Evolutionary conservation across 2,797 vertebrate genomes (phyloP).

Genomic region (Zalophus californianus): DNA sequence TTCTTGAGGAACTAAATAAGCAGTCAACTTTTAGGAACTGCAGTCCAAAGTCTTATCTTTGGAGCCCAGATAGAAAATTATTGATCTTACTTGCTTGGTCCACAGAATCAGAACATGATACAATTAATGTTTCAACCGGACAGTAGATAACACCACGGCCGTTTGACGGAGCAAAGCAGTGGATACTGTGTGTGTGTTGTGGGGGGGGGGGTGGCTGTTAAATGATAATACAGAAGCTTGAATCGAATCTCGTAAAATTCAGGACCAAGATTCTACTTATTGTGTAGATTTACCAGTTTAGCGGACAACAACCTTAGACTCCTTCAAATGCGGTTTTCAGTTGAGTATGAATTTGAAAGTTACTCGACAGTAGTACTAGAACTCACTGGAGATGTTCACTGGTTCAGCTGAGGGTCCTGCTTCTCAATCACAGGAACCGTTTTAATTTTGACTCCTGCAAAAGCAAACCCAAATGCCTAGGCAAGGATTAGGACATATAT

Average conservation of each 20-base stretch:
- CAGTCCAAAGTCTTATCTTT: background rate
- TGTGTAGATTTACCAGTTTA: rapidly evolving
- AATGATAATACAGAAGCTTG: background rate
- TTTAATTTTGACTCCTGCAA: background rate
- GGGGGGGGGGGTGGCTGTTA: rapidly evolving
- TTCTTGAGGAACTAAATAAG: background rate
- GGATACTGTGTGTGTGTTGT: rapidly evolving
- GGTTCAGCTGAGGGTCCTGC: too few relatives aligned
- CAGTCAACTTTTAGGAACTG: too few relatives aligned
- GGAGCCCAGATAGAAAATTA: background rate
- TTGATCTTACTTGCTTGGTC: background rate
- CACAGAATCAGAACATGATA: background rate
- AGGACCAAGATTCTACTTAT: background rate
- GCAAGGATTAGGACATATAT: background rate
- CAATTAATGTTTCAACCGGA: background rate
- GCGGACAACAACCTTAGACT: too few relatives aligned
- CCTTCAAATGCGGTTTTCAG: too few relatives aligned
- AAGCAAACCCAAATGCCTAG: background rate
- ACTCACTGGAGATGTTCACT: rapidly evolving
- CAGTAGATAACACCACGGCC: rapidly evolving
- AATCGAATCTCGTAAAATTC: too few relatives aligned
- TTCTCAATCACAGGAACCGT: rapidly evolving
- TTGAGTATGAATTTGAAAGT: background rate
- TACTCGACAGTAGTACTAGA: rapidly evolving
- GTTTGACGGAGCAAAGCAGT: background rate